Percentiles rank a stretch among this genome's conserved stretches.
Conservation (phyloP, 2,113 vertebrate species). For the Candoia aspera region DNA sequence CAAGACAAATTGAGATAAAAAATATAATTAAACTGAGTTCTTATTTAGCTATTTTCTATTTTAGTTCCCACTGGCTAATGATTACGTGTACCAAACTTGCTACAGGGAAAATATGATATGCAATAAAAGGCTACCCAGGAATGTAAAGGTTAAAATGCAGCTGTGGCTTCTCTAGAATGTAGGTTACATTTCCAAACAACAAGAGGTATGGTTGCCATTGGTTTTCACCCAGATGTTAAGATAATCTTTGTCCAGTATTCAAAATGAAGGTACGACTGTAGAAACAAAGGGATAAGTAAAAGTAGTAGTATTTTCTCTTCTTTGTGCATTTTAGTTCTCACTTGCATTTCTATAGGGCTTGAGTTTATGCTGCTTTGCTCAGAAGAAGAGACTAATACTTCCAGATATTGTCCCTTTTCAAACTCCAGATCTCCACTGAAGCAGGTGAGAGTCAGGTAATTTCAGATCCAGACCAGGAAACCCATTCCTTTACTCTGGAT, state of each 20-base stretch:
- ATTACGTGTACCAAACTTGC: slow-evolving; percentile 24
- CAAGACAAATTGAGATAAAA: slow-evolving; percentile 59
- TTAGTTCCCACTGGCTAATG: slow-evolving; percentile 44
- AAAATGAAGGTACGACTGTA: background rate
- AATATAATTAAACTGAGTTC: slow-evolving; percentile 52
- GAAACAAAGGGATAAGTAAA: background rate
- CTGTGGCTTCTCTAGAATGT: background rate
- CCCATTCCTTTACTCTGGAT: background rate
- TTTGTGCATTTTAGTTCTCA: background rate
- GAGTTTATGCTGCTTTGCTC: background rate
- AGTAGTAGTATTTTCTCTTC: background rate
- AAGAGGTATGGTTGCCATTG: background rate
- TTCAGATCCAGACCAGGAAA: background rate
- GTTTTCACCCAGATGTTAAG: background rate
- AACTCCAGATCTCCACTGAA: background rate
- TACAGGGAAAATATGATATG: slow-evolving; percentile 36
- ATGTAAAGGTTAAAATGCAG: background rate
- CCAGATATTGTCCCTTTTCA: background rate
- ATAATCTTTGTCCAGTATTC: background rate
- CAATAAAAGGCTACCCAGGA: slow-evolving; percentile 39
- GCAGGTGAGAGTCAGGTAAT: background rate
- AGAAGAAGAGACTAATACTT: background rate
- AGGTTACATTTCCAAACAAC: background rate
- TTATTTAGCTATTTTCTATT: slow-evolving; percentile 49
- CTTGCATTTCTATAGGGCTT: background rate